phyloP scores from a whole-genome alignment of 2,797 vertebrate genomes.

The Phoxinus dragarum region DNA sequence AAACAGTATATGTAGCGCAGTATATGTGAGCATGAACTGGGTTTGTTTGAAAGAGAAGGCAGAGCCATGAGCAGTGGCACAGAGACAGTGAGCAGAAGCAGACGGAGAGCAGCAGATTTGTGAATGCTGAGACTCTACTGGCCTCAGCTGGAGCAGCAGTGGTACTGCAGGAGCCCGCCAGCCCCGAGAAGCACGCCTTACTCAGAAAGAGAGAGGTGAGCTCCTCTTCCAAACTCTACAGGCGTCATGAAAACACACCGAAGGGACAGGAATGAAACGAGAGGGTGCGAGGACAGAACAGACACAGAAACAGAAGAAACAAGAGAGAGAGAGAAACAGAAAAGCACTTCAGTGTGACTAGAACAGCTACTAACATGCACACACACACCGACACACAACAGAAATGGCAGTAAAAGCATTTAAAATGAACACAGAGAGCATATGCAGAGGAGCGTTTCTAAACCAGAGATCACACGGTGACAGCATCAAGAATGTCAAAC shows the following conservation, averaged over 20 bases:
- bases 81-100: background rate
- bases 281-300: background rate
- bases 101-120: background rate
- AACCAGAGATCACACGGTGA: background rate
- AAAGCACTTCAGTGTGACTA: constrained; percentile 20
- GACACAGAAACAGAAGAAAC: constrained; percentile 40
- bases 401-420: background rate
- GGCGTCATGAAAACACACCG: constrained; percentile 74
- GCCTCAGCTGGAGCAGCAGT: constrained; percentile 58
- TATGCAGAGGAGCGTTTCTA: background rate
- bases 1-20: background rate
- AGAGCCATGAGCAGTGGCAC: constrained; percentile 32
- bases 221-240: constrained; percentile 94
- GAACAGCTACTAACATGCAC: background rate
- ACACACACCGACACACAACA: background rate
- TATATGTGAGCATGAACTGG: constrained; percentile 56
- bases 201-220: constrained; percentile 90
- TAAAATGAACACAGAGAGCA: background rate
- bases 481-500: background rate
- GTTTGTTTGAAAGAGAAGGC: background rate
- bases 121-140: constrained; percentile 63
- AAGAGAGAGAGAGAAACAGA: constrained; percentile 30
- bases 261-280: constrained; percentile 69
- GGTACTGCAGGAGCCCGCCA: constrained; percentile 66
- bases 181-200: constrained; percentile 76